Conservation (phyloP, 2,797 vertebrate species). For the Amblyraja radiata region DNA sequence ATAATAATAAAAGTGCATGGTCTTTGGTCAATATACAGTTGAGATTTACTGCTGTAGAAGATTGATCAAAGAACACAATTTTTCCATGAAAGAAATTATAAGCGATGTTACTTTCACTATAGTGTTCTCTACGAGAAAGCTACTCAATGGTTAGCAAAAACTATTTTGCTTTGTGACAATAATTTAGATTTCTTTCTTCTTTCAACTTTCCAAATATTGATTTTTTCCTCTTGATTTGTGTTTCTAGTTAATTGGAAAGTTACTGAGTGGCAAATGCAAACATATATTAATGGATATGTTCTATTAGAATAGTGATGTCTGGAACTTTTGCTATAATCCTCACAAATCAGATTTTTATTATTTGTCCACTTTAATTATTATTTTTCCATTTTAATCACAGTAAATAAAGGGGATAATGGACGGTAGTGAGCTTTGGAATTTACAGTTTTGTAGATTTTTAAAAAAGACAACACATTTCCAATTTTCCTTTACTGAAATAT, state of each 20-base stretch:
- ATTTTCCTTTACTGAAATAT: too few relatives aligned
- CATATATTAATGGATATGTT: neutral
- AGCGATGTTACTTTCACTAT: neutral
- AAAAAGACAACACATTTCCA: neutral
- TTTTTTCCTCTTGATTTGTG: neutral
- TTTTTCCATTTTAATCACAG: neutral
- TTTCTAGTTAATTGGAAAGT: conserved; percentile 7
- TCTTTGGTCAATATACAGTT: neutral
- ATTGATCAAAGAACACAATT: neutral
- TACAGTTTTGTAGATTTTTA: neutral
- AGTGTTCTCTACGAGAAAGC: neutral
- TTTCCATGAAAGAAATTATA: neutral
- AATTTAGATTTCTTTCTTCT: neutral
- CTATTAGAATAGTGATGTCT: neutral
- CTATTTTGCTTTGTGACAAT: neutral
- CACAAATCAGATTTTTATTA: neutral
- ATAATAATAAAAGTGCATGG: neutral
- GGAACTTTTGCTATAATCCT: neutral
- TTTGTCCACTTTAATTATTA: neutral
- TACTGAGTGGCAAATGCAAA: neutral
- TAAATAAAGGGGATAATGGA: neutral
- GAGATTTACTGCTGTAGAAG: neutral
- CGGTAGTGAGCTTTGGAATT: neutral
- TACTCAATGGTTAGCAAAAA: too few relatives aligned
- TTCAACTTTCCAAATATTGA: conserved; percentile 15